Evolutionary conservation across 2,888 invertebrate genomes (phyloP), one percentile per base, ranked within the genome.

Genomic region (Onchidella celtica): DNA sequence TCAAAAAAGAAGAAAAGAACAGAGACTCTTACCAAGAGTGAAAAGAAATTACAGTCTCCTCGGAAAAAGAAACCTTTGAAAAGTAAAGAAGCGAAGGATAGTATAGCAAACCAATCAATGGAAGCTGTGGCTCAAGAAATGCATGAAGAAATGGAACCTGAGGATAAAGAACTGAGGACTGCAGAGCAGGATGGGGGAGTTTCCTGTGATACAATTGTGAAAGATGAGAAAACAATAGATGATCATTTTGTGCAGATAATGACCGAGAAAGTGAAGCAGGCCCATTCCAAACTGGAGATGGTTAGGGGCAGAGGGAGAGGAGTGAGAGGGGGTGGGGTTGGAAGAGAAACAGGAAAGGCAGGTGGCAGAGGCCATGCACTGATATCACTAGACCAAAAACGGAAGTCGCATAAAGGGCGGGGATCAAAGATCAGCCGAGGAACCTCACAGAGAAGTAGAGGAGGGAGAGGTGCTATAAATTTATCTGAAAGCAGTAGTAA

Each of bases 401-500:
- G 14, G 27, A 68, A 3, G 34, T 21, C 70, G 72, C 74, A 75
- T 65, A 66, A 73, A 70, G 68, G 82, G 65, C 29, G 66, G 73
- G 72, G 70, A 55, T 36, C 69, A 47, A 66, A 63, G 24, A 29
- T 74, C 65, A 79, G 66, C 57, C 63, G 34, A 66, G 75, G 36
- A 57, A 17, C 21, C 0, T 3, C 24, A 32, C 61, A 57, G 47
- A 73, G 3, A 59, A 29, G 34, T 21, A 47, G 24, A 21, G 24
- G 17, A 29, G 34, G 29, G 59, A 47, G 79, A 27, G 82, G 84
- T 21, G 86, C 86, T 69, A 83, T 88, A 1, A 77, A 84, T 61
- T 82, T 89, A 57, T 89, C 89, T 14, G 88, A 87, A 68, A 88
- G 86, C 69, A 87, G 87, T 57, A 87, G 87, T 38, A 83, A 83